phyloP scores from a whole-genome alignment of 2,888 invertebrate genomes.

The Chaetoderma sp. region DNA sequence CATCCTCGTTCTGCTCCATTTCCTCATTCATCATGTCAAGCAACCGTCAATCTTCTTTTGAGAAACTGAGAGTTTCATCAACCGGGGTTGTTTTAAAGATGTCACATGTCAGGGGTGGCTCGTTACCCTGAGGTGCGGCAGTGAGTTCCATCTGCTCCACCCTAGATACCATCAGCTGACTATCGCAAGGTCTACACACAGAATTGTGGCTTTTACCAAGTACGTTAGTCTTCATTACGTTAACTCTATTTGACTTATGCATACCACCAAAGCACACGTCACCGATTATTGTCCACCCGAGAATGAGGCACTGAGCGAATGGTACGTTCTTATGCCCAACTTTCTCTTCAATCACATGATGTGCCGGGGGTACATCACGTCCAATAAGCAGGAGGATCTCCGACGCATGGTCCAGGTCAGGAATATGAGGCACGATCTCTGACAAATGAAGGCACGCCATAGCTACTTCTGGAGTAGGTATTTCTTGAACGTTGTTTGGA shows the following conservation, averaged over 20 bases:
- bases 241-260: slow-evolving; percentile 11
- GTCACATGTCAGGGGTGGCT: neutral
- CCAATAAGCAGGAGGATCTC: slow-evolving; percentile 26
- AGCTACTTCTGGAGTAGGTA: slow-evolving; percentile 34
- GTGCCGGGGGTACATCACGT: slow-evolving; percentile 29
- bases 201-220: slow-evolving; percentile 1
- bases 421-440: slow-evolving; percentile 19
- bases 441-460: slow-evolving; percentile 17
- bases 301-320: slow-evolving; percentile 21
- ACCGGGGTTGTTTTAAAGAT: neutral
- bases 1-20: neutral
- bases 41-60: slow-evolving; percentile 9
- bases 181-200: slow-evolving; percentile 7
- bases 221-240: slow-evolving; percentile 8
- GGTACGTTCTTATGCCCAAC: slow-evolving; percentile 21
- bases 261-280: slow-evolving; percentile 31
- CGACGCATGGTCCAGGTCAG: slow-evolving; percentile 12
- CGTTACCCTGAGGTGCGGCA: neutral
- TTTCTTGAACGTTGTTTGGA: slow-evolving; percentile 21
- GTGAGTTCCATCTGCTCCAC: no score
- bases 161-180: slow-evolving; percentile 6
- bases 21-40: neutral
- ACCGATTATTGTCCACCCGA: slow-evolving; percentile 34
- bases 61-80: no score
- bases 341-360: slow-evolving; percentile 33